Conservation (phyloP, 1,140 invertebrate genomes). For the Brachionus manjavacas region DNA sequence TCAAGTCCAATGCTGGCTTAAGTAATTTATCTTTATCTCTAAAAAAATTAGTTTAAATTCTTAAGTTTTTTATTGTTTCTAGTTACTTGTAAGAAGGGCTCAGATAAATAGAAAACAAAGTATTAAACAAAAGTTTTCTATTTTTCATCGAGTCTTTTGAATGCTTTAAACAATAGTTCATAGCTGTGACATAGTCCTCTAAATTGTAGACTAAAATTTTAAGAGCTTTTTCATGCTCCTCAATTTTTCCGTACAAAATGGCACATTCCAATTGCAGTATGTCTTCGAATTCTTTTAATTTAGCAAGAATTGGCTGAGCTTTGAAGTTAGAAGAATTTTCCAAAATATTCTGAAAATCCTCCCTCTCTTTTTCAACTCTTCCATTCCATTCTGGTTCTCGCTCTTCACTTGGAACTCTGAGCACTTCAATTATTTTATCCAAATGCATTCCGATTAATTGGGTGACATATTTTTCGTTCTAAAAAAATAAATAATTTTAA, state of each 20-base stretch:
- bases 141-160: constrained; percentile 24
- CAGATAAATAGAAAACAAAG: constrained; percentile 30
- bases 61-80: not conserved
- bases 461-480: constrained; percentile 35
- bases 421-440: constrained; percentile 23
- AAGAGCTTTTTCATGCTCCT: constrained; percentile 37
- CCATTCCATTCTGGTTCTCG: not conserved
- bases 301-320: not conserved
- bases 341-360: not conserved
- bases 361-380: not conserved
- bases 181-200: constrained; percentile 10
- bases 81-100: constrained; percentile 9
- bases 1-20: constrained; percentile 7
- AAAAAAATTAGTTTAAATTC: not conserved
- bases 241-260: constrained; percentile 40
- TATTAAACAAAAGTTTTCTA: constrained; percentile 23
- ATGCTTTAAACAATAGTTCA: constrained; percentile 29
- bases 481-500: not conserved
- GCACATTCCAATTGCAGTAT: constrained; percentile 14
- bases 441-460: constrained; percentile 13
- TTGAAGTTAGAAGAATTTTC: constrained; percentile 6
- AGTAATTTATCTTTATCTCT: constrained; percentile 21
- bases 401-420: not conserved
- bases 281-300: constrained; percentile 37
- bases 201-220: constrained; percentile 38